phyloP scores from a whole-genome alignment of 35 echinoderm and acorn worm genomes.

The Anneissia japonica region DNA sequence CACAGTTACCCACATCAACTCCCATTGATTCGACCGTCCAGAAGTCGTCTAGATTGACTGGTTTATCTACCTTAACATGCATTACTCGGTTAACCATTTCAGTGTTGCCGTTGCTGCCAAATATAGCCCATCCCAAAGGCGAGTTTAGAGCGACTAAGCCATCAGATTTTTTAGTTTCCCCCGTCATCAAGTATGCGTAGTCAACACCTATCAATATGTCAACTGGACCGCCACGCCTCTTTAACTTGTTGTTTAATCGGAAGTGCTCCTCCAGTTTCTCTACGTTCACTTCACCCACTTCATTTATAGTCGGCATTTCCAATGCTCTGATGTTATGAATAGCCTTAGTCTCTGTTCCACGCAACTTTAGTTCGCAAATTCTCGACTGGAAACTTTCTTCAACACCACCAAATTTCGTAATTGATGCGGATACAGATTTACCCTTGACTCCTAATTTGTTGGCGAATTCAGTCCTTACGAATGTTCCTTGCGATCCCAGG shows the following conservation, averaged over 20 bases:
- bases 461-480: slow-evolving; percentile 7
- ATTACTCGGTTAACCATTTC: neutral
- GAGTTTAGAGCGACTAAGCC: neutral
- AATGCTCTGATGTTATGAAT: slow-evolving; percentile 17
- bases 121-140: slow-evolving; percentile 18
- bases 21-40: slow-evolving; percentile 16
- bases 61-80: neutral
- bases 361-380: neutral
- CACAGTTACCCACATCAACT: neutral
- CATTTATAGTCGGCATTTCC: slow-evolving; percentile 5
- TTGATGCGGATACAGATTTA: slow-evolving; percentile 4
- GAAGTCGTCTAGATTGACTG: slow-evolving; percentile 12
- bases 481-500: slow-evolving; percentile 23
- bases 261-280: neutral
- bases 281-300: neutral
- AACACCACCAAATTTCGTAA: neutral
- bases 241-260: neutral
- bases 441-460: neutral
- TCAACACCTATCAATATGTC: slow-evolving; percentile 22
- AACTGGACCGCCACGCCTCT: slow-evolving; percentile 15
- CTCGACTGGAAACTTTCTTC: slow-evolving; percentile 12
- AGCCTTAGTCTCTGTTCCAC: neutral
- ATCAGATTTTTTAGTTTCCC: neutral
- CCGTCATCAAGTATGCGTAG: neutral
- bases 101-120: neutral